These are phyloP conservation scores for Euura saliciscinereae DNA, from an alignment of 1,140 invertebrate species.

Conservation along the genomic window DNA sequence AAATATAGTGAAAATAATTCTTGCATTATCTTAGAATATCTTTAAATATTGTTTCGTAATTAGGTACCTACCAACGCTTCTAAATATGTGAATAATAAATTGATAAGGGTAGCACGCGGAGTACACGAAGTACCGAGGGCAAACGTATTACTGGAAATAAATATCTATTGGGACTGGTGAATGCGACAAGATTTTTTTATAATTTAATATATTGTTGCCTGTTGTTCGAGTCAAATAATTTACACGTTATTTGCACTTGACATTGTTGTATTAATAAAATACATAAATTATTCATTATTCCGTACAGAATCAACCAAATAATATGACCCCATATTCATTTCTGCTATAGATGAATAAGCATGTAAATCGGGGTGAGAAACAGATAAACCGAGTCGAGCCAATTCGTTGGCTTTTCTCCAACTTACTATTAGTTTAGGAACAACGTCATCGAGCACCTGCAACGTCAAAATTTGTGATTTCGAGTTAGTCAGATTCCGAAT, in stretches of 20 bases:
- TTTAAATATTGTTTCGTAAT: neutral
- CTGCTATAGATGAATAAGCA: neutral
- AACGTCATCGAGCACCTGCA: no score
- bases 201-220: neutral
- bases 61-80: neutral
- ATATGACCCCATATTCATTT: neutral
- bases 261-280: neutral
- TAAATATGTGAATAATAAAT: no score
- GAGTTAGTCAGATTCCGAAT: no score
- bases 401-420: no score
- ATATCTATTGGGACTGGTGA: neutral
- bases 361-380: no score
- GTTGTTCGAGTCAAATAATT: neutral
- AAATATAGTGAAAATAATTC: neutral
- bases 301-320: neutral
- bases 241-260: neutral
- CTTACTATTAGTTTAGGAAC: no score
- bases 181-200: neutral
- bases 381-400: no score
- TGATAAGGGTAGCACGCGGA: neutral
- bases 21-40: neutral
- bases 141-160: neutral
- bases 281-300: conserved; percentile 3
- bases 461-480: no score
- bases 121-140: neutral